phyloP scores from a whole-genome alignment of 2,797 vertebrate genomes.

The Halcyon badia region DNA sequence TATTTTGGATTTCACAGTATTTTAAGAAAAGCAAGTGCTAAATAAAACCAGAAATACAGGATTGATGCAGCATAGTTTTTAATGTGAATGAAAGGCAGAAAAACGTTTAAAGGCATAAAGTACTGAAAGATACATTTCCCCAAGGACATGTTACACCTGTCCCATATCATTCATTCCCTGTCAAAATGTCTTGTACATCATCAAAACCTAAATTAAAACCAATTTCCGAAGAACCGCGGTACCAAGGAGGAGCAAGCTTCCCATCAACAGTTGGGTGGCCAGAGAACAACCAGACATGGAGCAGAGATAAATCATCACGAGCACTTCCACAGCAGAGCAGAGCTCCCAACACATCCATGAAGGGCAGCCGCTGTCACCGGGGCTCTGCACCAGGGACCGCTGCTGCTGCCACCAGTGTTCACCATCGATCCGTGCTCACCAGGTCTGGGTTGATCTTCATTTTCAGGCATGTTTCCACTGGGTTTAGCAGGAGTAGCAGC shows the following conservation, averaged over 20 bases:
- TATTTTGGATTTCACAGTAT: neutral
- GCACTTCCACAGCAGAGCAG: neutral
- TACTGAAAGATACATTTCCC: neutral
- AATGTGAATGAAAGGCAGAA: neutral
- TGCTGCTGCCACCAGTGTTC: neutral
- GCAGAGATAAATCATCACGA: accelerated
- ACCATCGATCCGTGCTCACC: accelerated
- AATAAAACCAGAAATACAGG: neutral
- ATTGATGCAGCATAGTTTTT: conserved; percentile 26
- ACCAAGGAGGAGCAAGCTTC: neutral
- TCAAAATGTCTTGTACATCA: accelerated
- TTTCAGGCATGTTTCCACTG: accelerated
- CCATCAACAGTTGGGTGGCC: neutral
- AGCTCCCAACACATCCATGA: accelerated
- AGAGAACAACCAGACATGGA: neutral
- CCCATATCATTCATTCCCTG: neutral
- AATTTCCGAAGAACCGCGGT: neutral
- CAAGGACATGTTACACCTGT: neutral
- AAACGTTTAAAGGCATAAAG: neutral
- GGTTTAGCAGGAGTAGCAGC: neutral
- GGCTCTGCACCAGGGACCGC: neutral
- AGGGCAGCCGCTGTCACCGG: neutral
- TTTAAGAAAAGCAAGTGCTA: neutral
- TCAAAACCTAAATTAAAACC: neutral
- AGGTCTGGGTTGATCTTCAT: neutral